Conservation (phyloP, 2,888 invertebrate species). For the Cryptophagus acutangulus region DNA sequence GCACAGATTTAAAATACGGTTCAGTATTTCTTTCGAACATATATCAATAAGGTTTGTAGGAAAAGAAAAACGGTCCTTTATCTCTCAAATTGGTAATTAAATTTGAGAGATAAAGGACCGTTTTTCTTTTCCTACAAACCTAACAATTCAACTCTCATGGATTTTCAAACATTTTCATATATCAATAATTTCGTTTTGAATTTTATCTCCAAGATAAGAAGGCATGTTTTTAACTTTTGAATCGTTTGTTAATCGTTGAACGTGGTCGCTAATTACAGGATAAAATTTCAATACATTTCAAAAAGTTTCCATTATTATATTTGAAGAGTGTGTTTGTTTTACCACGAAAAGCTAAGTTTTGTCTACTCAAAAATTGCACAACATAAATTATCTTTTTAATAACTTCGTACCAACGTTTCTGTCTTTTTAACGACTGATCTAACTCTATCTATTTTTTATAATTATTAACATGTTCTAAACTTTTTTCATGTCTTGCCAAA, state of each 20-base stretch:
- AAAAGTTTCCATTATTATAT: constrained; percentile 23
- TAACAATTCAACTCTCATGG: no score
- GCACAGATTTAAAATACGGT: constrained; percentile 18
- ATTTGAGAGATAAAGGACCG: no score
- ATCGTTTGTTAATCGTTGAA: constrained; percentile 15
- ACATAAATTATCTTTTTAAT: constrained; percentile 21
- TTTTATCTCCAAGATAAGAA: constrained; percentile 20
- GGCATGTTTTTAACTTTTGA: constrained; percentile 20
- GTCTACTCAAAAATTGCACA: constrained; percentile 19
- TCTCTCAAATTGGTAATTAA: no score
- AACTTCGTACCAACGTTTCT: constrained; percentile 20
- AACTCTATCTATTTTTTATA: constrained; percentile 17
- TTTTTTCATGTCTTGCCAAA: constrained; percentile 18
- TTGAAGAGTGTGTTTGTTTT: constrained; percentile 15
- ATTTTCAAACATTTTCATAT: no score
- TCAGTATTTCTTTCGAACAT: constrained; percentile 21
- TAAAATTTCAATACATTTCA: constrained; percentile 24
- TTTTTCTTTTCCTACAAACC: no score
- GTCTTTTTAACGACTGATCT: constrained; percentile 17
- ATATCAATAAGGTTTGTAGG: no score
- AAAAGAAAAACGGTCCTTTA: no score
- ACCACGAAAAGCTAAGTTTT: constrained; percentile 20
- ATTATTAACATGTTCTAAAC: constrained; percentile 16
- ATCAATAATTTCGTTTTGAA: constrained; percentile 25
- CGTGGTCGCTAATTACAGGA: constrained; percentile 22